A percentile compares a stretch with the other conserved stretches of the same genome.
Evolutionary conservation across 1,140 invertebrate genomes (phyloP).

Genomic region (Drosophila ohnishii): DNA sequence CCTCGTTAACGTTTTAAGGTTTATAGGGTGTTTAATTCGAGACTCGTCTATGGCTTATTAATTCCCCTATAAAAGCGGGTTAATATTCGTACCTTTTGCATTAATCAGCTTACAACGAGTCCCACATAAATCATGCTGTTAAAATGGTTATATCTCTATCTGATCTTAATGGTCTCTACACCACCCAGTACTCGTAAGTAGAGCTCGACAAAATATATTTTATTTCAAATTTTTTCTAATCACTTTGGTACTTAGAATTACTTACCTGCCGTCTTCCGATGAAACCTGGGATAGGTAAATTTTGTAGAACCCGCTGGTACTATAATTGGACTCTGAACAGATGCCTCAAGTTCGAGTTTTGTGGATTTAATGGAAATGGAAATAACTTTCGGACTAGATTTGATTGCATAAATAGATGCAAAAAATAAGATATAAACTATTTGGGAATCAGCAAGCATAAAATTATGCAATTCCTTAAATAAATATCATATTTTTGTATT

Average conservation of each 20-base stretch:
- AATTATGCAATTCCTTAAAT: too few species aligned
- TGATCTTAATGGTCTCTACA: constrained; percentile 31
- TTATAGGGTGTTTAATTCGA: constrained; percentile 28
- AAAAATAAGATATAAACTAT: not conserved
- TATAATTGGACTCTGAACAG: not conserved
- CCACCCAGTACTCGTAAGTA: constrained; percentile 27
- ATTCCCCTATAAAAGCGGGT: constrained; percentile 32
- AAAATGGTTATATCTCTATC: constrained; percentile 30
- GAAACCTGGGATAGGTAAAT: not conserved
- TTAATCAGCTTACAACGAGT: constrained; percentile 32
- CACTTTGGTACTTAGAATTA: not conserved
- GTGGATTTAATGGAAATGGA: not conserved
- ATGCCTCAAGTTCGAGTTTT: not conserved
- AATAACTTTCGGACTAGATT: constrained; percentile 11
- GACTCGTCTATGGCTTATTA: constrained; percentile 7
- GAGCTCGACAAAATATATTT: not conserved
- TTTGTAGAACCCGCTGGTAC: not conserved
- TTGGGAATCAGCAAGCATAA: too few species aligned
- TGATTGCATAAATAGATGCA: constrained; percentile 1
- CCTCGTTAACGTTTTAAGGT: not conserved
- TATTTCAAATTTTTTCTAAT: not conserved
- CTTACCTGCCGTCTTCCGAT: not conserved
- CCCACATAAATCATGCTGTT: constrained; percentile 43
- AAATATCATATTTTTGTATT: too few species aligned
- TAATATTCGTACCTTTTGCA: constrained; percentile 32